Conservation (phyloP, 1,140 invertebrate species). For the Drosophila sp. region DNA sequence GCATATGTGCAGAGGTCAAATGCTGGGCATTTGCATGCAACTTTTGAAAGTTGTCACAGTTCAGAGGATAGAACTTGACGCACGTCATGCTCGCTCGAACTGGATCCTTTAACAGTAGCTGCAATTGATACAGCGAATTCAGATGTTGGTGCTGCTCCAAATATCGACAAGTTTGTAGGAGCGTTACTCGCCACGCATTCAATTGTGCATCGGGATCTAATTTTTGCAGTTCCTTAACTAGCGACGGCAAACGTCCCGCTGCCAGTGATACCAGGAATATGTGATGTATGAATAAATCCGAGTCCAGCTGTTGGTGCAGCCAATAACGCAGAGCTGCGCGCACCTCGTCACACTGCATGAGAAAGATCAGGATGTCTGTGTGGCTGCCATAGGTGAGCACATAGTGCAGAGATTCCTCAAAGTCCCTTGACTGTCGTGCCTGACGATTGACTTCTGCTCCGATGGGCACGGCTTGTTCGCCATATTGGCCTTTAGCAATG, state of each 20-base stretch:
- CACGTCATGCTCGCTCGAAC: conserved; percentile 91
- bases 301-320: conserved; percentile 87
- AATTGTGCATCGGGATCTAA: conserved; percentile 87
- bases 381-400: conserved; percentile 89
- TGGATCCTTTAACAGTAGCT: conserved; percentile 88
- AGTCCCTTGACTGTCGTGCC: conserved; percentile 85
- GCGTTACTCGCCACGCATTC: conserved; percentile 88
- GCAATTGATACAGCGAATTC: conserved; percentile 89
- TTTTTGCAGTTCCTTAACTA: conserved; percentile 87
- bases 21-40: conserved; percentile 86
- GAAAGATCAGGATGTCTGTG: conserved; percentile 89
- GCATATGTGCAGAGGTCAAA: conserved; percentile 87
- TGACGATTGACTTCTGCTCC: conserved; percentile 79
- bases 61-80: conserved; percentile 88
- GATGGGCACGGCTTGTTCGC: conserved; percentile 56
- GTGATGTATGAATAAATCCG: conserved; percentile 89
- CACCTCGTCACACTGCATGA: conserved; percentile 88
- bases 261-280: conserved; percentile 89
- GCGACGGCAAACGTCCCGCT: conserved; percentile 86
- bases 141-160: conserved; percentile 88
- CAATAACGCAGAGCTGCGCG: conserved; percentile 87
- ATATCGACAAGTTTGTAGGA: conserved; percentile 88
- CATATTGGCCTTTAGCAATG: conserved; percentile 86
- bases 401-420: conserved; percentile 90
- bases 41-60: conserved; percentile 86